Evolutionary conservation across 2,797 vertebrate species (phyloP).

Genomic region (Sylvia borin): DNA sequence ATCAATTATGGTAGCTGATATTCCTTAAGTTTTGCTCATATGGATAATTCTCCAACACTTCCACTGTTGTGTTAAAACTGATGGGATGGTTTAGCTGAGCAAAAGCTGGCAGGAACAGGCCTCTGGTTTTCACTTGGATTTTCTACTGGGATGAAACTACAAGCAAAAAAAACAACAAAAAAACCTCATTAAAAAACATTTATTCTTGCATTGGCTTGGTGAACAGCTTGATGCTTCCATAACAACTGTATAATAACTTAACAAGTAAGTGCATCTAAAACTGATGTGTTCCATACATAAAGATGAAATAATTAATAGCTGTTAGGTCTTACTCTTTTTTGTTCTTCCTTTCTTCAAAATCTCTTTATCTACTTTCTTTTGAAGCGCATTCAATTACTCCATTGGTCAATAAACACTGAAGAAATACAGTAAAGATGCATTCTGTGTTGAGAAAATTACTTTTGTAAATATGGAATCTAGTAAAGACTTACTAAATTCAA

Average conservation of each 20-base stretch:
- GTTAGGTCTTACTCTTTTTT: neutral
- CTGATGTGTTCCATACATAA: neutral
- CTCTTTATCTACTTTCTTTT: neutral
- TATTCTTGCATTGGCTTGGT: neutral
- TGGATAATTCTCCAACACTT: neutral
- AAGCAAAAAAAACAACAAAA: neutral
- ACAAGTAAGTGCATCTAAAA: neutral
- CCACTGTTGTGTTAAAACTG: neutral
- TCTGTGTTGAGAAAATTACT: neutral
- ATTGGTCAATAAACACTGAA: neutral
- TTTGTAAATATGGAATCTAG: neutral
- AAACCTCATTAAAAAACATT: neutral
- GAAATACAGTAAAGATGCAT: neutral
- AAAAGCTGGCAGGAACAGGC: neutral
- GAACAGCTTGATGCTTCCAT: neutral
- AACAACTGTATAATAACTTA: neutral
- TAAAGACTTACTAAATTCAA: neutral
- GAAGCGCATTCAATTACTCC: neutral
- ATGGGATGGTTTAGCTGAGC: neutral
- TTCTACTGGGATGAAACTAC: conserved; percentile 2
- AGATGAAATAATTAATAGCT: conserved; percentile 17
- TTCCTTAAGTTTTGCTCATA: neutral
- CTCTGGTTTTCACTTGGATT: neutral
- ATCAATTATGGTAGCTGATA: neutral
- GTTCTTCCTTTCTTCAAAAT: neutral